A percentile compares a stretch with the other conserved stretches of the same genome.
These are phyloP conservation scores for Hoplostethus atlanticus DNA, from an alignment of 2,797 vertebrate genomes.

Conservation along the genomic window DNA sequence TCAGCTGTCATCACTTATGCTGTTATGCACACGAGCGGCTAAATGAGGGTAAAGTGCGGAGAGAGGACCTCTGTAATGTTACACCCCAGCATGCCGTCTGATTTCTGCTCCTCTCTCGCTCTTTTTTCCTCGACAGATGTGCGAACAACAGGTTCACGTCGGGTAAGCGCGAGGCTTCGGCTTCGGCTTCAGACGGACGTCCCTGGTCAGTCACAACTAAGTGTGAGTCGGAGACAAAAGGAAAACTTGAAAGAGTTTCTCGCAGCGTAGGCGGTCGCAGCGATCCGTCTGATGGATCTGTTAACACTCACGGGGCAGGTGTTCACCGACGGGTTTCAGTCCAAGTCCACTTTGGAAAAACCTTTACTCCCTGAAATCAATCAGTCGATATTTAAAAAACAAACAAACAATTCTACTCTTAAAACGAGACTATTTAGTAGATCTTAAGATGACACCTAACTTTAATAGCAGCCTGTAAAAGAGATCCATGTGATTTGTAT, in stretches of 20 bases:
- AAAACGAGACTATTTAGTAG: no score
- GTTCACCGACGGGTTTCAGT: conserved; percentile 26
- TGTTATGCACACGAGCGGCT: conserved; percentile 22
- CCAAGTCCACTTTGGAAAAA: conserved; percentile 20
- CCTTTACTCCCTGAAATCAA: no score
- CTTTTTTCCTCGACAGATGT: conserved; percentile 48
- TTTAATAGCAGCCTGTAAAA: no score
- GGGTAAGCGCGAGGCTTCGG: conserved; percentile 34
- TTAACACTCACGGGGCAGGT: conserved; percentile 31
- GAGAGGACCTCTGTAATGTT: background rate
- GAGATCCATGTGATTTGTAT: no score
- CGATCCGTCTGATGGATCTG: conserved; percentile 10
- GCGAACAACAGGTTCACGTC: conserved; percentile 28
- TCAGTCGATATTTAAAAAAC: no score
- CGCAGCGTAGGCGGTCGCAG: background rate
- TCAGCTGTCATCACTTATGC: conserved; percentile 48
- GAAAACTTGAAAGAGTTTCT: conserved; percentile 4
- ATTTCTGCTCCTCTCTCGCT: conserved; percentile 9
- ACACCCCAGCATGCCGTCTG: conserved; percentile 10
- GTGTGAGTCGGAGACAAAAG: background rate
- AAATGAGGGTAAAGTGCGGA: conserved; percentile 19
- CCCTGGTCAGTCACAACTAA: conserved; percentile 24
- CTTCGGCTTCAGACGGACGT: background rate
- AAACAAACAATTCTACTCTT: no score
- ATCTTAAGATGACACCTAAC: no score